A percentile compares a stretch with the other conserved stretches of the same genome.
phyloP scores from a whole-genome alignment of 2,888 invertebrate genomes.

The Philonicus albiceps region DNA sequence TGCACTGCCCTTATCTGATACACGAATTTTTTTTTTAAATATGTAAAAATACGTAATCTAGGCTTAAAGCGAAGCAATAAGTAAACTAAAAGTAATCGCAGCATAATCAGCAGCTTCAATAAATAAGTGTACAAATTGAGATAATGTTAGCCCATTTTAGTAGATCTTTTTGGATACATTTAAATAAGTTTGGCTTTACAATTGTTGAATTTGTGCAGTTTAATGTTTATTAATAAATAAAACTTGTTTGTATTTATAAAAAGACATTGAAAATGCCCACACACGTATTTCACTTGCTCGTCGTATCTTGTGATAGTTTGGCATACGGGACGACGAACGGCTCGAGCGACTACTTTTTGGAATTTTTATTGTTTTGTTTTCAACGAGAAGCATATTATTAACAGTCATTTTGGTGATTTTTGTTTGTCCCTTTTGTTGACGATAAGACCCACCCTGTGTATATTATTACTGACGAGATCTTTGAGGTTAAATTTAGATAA shows the following conservation, averaged over 20 bases:
- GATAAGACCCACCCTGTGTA: constrained; percentile 8
- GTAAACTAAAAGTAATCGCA: not conserved
- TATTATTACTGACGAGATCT: not conserved
- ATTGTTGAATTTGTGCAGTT: constrained; percentile 33
- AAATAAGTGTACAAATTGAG: constrained; percentile 7
- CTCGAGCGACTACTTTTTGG: not conserved
- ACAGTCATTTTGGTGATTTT: not conserved
- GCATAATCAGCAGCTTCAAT: constrained; percentile 16
- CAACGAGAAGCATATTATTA: not conserved
- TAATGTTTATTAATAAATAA: constrained; percentile 17
- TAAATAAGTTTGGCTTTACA: constrained; percentile 13
- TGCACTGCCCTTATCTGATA: not conserved
- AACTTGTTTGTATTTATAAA: constrained; percentile 5
- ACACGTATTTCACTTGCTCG: not conserved
- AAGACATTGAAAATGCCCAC: not conserved
- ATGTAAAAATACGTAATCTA: not conserved
- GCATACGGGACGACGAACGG: not conserved
- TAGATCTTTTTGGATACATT: not conserved
- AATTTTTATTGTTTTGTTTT: not conserved
- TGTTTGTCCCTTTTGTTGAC: not conserved
- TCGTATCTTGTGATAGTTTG: not conserved
- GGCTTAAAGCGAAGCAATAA: not conserved
- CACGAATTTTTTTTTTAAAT: not conserved
- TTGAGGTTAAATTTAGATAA: constrained; percentile 7
- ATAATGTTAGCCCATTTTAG: not conserved